Base-by-base conservation (phyloP, 2,888 invertebrate genomes). In the Theodoxus fluviatilis region DNA sequence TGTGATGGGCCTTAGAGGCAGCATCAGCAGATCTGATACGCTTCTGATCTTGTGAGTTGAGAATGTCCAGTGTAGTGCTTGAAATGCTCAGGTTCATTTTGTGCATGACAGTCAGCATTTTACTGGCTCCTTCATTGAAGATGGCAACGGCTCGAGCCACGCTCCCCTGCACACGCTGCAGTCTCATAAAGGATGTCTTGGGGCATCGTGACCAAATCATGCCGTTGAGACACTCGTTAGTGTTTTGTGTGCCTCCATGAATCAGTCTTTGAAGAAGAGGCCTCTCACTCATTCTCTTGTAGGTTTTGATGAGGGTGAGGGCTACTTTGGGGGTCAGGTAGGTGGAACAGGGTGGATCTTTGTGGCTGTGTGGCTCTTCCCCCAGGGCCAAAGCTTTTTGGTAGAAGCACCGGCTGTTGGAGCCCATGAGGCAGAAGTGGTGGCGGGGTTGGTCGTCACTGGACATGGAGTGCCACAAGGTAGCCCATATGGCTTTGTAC, bases 371-470 rank as follows among this genome's bases (percentile, higher is more conserved):
- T 3, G 35, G 4, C 9, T 12, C 55, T 55, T 55, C 59, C 7
- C 59, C 35, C 7, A 18, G 0, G 31, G 59, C 59, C 33, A 59
- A n/a, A 6, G 59, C 59, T 33, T 31, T 33, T 28, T 59, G 59
- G 33, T 35, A 59, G 35, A 57, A 59, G 57, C 59, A 59, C 59
- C 59, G 12, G 18, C 59, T 59, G 59, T 59, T 37, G 33, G 33
- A 2, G 33, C 59, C 59, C 3, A 1, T 2, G 31, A 37, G 59
- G 35, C 59, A 59, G 35, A 35, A 37, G 18, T 12, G 4, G 18
- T 59, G 59, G 18, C 33, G 59, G 3, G 59, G 59, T 28, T 59
- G n/a, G 15, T 18, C 18, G 25, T 55, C 25, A 3, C 28, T 55
- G 1, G 55, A 55, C 55, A 55, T 55, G 22, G 55, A 55, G 25